A percentile compares a stretch with the other conserved stretches of the same genome.
Conservation (phyloP, 1,140 invertebrate genomes). For the Zaprionus ornatus region DNA sequence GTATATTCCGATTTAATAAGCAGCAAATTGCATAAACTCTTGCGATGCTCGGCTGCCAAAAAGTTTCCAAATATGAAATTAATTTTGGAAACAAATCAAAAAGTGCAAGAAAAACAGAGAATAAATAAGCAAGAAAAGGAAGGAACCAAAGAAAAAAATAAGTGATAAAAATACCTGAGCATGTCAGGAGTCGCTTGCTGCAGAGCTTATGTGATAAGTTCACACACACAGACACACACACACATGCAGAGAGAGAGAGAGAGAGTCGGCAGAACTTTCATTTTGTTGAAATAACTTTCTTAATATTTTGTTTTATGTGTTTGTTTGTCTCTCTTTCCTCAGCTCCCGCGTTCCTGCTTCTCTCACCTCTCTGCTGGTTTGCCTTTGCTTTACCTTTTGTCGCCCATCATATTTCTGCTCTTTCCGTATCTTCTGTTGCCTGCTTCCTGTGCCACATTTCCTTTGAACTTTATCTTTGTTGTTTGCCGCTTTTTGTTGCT, state of each 20-base stretch:
- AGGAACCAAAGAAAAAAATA: constrained; percentile 10
- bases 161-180: constrained; percentile 42
- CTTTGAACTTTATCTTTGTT: constrained; percentile 77
- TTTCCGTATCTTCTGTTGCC: constrained; percentile 48
- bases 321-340: not conserved
- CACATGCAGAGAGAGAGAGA: constrained; percentile 5
- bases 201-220: constrained; percentile 28
- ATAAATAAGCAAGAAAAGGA: constrained; percentile 10
- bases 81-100: constrained; percentile 46
- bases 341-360: not conserved
- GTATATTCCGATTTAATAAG: constrained; percentile 24
- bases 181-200: constrained; percentile 17
- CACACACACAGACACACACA: constrained; percentile 18
- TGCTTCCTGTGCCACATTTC: constrained; percentile 67
- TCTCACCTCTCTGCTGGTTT: not conserved
- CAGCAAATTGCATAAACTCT: constrained; percentile 13
- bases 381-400: constrained; percentile 27
- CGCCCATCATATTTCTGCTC: constrained; percentile 29
- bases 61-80: constrained; percentile 36
- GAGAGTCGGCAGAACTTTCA: constrained; percentile 53
- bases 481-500: constrained; percentile 59
- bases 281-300: constrained; percentile 73
- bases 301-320: constrained; percentile 68
- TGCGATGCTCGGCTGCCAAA: constrained; percentile 11
- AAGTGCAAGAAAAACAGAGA: constrained; percentile 12